Evolutionary conservation across 2,113 vertebrate species (phyloP).

Genomic region (Agelaius tricolor): DNA sequence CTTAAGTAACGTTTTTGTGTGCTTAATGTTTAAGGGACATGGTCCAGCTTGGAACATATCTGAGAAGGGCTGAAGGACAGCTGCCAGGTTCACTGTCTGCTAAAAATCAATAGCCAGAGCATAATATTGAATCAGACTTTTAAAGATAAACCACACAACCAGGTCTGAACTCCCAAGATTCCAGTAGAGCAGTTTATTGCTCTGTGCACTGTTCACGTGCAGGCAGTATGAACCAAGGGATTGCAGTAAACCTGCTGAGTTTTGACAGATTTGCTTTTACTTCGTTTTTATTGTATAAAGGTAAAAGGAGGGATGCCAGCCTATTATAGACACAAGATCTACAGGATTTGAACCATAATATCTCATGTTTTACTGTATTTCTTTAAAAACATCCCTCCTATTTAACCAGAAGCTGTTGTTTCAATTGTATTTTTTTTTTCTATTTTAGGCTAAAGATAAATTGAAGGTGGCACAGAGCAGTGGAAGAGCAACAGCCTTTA

Average conservation of each 20-base stretch:
- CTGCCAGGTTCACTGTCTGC: neutral
- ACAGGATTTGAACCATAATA: neutral
- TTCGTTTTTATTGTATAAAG: neutral
- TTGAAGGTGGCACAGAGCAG: neutral
- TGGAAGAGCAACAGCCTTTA: constrained; percentile 41
- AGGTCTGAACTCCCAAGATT: neutral
- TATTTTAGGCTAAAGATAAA: neutral
- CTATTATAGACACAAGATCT: neutral
- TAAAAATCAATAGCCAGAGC: neutral
- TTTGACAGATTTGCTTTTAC: neutral
- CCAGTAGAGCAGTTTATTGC: neutral
- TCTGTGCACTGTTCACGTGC: neutral
- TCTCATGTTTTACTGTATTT: neutral
- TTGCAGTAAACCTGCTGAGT: neutral
- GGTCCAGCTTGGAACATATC: neutral
- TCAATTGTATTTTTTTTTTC: neutral
- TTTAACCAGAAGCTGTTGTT: neutral
- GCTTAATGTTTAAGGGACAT: neutral
- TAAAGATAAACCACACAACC: neutral
- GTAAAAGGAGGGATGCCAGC: neutral
- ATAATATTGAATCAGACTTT: neutral
- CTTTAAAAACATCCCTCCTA: neutral
- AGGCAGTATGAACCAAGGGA: neutral
- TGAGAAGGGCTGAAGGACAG: neutral
- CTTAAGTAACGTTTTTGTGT: neutral